phyloP scores from a whole-genome alignment of 2,888 invertebrate species.

The Agonopterix alstromeriana region DNA sequence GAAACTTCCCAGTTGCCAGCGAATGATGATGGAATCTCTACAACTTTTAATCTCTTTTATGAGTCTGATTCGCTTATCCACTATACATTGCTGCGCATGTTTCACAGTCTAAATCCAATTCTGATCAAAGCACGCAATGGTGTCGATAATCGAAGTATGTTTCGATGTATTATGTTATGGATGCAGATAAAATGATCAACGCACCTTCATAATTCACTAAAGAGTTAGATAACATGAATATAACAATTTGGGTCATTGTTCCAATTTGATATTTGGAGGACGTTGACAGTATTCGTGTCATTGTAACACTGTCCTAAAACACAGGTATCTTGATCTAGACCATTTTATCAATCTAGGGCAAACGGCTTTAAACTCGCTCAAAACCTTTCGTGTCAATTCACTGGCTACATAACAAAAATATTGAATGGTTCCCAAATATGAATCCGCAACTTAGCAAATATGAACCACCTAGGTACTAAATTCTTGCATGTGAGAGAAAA shows the following conservation, averaged over 20 bases:
- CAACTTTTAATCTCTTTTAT: conserved; percentile 42
- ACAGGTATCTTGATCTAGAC: background rate
- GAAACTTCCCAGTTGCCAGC: conserved; percentile 33
- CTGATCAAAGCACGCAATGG: background rate
- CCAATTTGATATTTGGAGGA: conserved; percentile 38
- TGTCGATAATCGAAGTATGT: background rate
- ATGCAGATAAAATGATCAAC: conserved; percentile 16
- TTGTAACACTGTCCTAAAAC: conserved; percentile 24
- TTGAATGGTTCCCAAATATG: too few species aligned
- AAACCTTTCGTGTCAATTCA: too few species aligned
- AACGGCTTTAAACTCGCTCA: too few species aligned
- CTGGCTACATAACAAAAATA: too few species aligned
- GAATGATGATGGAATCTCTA: conserved; percentile 38
- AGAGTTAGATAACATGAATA: conserved; percentile 50
- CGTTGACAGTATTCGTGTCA: conserved; percentile 33
- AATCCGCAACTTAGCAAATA: too few species aligned
- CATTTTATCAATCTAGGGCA: conserved; percentile 4
- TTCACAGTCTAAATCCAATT: background rate
- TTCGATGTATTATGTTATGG: background rate
- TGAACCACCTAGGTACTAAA: too few species aligned
- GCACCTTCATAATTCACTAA: conserved; percentile 34
- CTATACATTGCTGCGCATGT: conserved; percentile 27
- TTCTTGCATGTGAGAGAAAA: too few species aligned
- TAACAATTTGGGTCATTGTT: conserved; percentile 49
- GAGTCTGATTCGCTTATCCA: conserved; percentile 21